Evolutionary conservation across 2,888 invertebrate species (phyloP), one percentile per base, ranked within the genome.

Genomic region (Steinernema hermaphroditum): DNA sequence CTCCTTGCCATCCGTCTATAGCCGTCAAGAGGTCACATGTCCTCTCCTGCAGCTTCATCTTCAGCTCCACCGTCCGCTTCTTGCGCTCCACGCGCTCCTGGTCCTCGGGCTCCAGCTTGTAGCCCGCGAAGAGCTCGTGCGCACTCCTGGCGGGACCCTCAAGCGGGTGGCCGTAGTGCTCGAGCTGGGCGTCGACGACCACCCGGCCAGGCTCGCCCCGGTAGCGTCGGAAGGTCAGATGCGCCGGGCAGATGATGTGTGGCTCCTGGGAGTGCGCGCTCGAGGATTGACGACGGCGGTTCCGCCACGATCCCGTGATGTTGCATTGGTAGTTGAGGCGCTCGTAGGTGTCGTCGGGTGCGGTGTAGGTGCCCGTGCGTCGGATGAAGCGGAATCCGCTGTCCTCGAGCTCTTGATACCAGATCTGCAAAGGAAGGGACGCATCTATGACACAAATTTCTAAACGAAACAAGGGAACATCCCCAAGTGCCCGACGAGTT

Each of bases 261-360:
- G n/a, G 29, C 32, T 62, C 62, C 9, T 19, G 37, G 4, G 37
- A 4, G 6, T 37, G 37, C 6, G 37, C 4, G 50, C 14, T 12
- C 32, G 32, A 29, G 16, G 32, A 12, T 16, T 32, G 22, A 14
- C 8, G 27, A 27, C 24, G 19, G 14, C 62, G 29, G 6, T 29
- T 6, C 12, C 62, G 2, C 62, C 62, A 62, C 16, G 32, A 29
- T 24, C 62, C 62, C 4, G 62, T 62, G 16, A 62, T 29, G 62
- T 62, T 62, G 62, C 62, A 62, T 29, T 29, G 27, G 62, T 62
- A 62, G 62, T 34, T 62, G 2, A 62, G 29, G n/a, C 62, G 62
- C 32, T 62, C 62, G 62, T 62, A 62, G 12, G 62, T 62, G 62
- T 62, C 62, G 62, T 62, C 62, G 1, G 62, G 62, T 6, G 62